These are phyloP conservation scores for Xenotilapia flavipinnis DNA, from an alignment of 2,113 vertebrate species.

Conservation along the genomic window DNA sequence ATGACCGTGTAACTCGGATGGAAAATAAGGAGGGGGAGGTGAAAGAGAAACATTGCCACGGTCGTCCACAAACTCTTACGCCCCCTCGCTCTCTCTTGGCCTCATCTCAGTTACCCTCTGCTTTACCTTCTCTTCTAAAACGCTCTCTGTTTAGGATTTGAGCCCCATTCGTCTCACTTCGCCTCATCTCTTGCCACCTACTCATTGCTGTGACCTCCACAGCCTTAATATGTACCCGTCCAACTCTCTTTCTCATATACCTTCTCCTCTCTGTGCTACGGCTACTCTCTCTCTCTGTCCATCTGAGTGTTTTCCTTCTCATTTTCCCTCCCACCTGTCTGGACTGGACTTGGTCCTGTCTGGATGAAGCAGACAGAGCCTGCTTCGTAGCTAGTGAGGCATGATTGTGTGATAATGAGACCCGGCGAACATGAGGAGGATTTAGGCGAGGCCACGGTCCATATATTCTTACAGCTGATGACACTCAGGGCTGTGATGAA, in stretches of 20 bases:
- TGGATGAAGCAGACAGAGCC: conserved; percentile 16
- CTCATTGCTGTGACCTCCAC: neutral
- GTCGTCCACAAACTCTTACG: neutral
- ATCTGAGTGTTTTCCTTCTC: neutral
- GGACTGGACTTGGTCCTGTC: neutral
- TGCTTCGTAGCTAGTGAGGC: neutral
- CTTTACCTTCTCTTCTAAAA: neutral
- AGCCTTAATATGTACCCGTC: neutral
- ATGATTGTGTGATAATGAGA: conserved; percentile 46
- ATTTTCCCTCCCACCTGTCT: conserved; percentile 36
- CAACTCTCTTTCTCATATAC: neutral
- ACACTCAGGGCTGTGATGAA: neutral
- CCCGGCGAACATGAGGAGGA: neutral
- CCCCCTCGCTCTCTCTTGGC: neutral
- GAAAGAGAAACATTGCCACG: conserved; percentile 45
- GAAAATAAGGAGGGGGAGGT: conserved; percentile 55
- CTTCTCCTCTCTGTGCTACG: neutral
- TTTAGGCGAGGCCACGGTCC: neutral
- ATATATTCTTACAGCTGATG: conserved; percentile 33
- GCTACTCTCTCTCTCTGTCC: neutral
- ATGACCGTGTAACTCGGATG: conserved; percentile 60
- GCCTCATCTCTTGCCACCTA: neutral
- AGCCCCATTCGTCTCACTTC: neutral
- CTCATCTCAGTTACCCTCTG: neutral
- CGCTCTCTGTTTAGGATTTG: neutral